phyloP scores from a whole-genome alignment of 2,113 vertebrate species.

The Patagioenas fasciata region DNA sequence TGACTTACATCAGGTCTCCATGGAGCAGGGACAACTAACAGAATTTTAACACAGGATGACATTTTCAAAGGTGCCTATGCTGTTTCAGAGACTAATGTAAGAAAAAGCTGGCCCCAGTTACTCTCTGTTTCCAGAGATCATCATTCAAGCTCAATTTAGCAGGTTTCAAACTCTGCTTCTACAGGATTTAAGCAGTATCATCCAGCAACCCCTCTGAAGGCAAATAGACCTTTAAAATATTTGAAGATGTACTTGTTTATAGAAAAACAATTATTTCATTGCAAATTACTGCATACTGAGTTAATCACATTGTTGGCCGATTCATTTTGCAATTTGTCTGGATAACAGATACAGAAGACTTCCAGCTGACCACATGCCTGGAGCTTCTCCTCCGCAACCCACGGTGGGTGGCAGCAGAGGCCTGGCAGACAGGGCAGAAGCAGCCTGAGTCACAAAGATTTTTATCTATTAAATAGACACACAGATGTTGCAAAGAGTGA shows the following conservation, averaged over 20 bases:
- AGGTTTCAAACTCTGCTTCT: neutral
- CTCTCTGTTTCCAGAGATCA: neutral
- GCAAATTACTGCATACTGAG: neutral
- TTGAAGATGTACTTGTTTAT: neutral
- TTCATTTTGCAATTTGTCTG: neutral
- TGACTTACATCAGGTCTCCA: neutral
- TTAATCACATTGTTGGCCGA: constrained; percentile 4
- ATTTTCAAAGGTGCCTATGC: neutral
- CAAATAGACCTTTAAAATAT: neutral
- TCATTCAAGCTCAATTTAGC: neutral
- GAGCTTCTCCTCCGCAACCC: neutral
- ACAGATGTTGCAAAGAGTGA: neutral
- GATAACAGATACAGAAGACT: neutral
- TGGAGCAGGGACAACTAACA: neutral
- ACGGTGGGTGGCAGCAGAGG: constrained; percentile 54
- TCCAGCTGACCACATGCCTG: neutral
- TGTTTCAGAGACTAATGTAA: neutral
- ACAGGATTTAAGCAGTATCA: neutral
- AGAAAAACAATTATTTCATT: neutral
- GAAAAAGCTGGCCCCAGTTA: neutral
- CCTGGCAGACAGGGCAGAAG: neutral
- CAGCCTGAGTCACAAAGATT: neutral
- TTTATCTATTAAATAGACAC: neutral
- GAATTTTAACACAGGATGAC: neutral
- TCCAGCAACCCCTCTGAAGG: neutral